Evolutionary conservation across 1,140 invertebrate species (phyloP), one percentile per base, ranked within the genome.

Genomic region (Pogonomyrmex barbatus): DNA sequence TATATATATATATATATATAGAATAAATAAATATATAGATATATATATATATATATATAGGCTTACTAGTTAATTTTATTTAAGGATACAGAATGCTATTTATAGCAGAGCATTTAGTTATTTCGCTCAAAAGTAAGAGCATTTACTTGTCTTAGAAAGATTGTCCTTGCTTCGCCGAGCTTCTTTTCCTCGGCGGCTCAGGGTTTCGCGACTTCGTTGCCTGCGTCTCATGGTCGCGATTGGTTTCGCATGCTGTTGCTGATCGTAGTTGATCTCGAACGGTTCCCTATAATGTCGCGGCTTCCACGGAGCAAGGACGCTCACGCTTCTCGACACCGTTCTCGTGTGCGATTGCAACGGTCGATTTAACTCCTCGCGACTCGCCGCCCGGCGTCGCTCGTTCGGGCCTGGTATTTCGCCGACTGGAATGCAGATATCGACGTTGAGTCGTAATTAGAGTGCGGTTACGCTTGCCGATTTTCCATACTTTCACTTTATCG

Each of bases 231-330:
- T 94, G 42, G 93, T 94, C 91, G 92, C 93, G 85, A 92, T 91
- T 62, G 92, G 93, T 47, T 94, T 95, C 90, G 94, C 91, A 83
- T 93, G 92, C 45, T 96, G 96, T 92, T 96, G 96, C 91, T 97
- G 97, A 10, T 96, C 97, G 94, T 98, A 98, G 92, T 98, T 97
- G 24, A 98, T 97, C 94, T 98, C 97, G 92, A 97, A 96, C 68
- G 96, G 96, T 90, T 97, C 97, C 87, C 96, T 95, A 89, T 96
- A 96, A 90, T 97, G 96, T 60, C 96, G 96, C 1, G 97, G 97
- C 79, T 96, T 97, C 97, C 97, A 98, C 1, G 98, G 97, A 0
- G 97, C 97, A 85, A 98, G 95, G 60, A 98, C 96, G 4, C 97
- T 98, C 85, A 98, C 97, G 47, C 97, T 98, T 56, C 97, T 96